Percentiles rank a stretch among this genome's conserved stretches.
Conservation (phyloP, 23 tunicate genomes). For the Halocynthia aurantium region DNA sequence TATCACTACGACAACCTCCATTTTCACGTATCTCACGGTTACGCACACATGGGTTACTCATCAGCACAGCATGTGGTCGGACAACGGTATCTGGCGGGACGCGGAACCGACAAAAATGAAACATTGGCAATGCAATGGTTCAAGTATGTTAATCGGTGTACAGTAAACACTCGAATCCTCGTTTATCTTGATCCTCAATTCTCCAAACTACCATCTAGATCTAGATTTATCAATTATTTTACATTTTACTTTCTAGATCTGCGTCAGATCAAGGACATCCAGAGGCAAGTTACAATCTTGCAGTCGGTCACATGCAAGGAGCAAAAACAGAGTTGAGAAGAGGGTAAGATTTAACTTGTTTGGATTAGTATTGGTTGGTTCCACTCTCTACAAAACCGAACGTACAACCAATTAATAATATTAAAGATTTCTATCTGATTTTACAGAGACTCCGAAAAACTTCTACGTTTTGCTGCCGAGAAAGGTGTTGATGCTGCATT, state of each 20-base stretch:
- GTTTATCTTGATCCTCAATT: neutral
- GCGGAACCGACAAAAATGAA: slow-evolving; percentile 58
- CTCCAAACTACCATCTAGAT: neutral
- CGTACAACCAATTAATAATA: too few species aligned
- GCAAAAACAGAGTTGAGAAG: slow-evolving; percentile 47
- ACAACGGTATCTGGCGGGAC: slow-evolving; percentile 66
- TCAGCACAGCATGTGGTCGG: slow-evolving; percentile 96
- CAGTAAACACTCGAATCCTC: neutral
- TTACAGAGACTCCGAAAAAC: slow-evolving; percentile 59
- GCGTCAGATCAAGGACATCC: slow-evolving; percentile 94
- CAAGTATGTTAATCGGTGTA: slow-evolving; percentile 33
- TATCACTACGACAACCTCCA: slow-evolving; percentile 72
- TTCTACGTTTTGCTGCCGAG: slow-evolving; percentile 66
- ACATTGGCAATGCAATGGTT: slow-evolving; percentile 91
- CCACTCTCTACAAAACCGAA: too few species aligned
- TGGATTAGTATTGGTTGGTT: too few species aligned
- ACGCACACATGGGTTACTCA: slow-evolving; percentile 86
- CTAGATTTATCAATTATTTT: too few species aligned
- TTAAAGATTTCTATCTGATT: neutral
- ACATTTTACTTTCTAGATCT: slow-evolving; percentile 29
- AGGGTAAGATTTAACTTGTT: slow-evolving; percentile 31
- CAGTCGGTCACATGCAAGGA: slow-evolving; percentile 92
- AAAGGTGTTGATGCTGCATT: slow-evolving; percentile 82
- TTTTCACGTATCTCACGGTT: slow-evolving; percentile 86
- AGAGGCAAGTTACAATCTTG: slow-evolving; percentile 80